Base-by-base conservation (phyloP, 1,140 invertebrate genomes). In the Scaptomyza montana region DNA sequence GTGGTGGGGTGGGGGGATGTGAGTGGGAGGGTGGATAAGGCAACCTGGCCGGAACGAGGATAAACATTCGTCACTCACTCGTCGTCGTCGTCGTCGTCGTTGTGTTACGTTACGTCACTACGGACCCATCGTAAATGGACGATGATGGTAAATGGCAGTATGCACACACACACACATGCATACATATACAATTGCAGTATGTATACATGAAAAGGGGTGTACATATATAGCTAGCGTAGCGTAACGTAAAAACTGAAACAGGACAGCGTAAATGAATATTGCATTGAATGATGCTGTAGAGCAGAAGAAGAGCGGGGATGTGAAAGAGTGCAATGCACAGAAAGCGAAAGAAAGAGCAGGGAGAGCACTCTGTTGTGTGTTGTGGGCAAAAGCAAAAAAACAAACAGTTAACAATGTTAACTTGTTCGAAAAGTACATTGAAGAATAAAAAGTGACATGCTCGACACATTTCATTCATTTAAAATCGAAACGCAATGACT, bases 191-290 rank as follows among this genome's bases (percentile, higher is more conserved):
- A n/a, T n/a, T n/a, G n/a, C n/a, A n/a, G n/a, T 21, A 54, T 25
- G 3, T 21, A 45, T 30, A 43, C 13, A 30, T 33, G 19, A 1
- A 39, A 6, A 21, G 33, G 30, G 5, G 30, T 33, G 57, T 16
- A 36, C 45, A 33, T 60, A 60, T 76, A 86, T 86, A 53, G 81
- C 60, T 60, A 78, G 78, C 75, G 82, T 87, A 89, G 82, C 79
- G 82, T 87, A 87, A 79, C 82, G 82, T 82, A 85, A 85, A 85
- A 86, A 12, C 81, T 63, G 77, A 86, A 86, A 63, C 77, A 87
- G 82, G 82, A 86, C 82, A 87, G 82, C 82, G 78, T 87, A 87
- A 87, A 87, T 87, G 84, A 87, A 87, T 87, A 81, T 82, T 89
- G 73, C 84, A 87, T 87, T 87, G 82, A 87, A 86, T 86, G 81